Conservation (phyloP, 2,888 invertebrate species). For the Mimachlamys varia region DNA sequence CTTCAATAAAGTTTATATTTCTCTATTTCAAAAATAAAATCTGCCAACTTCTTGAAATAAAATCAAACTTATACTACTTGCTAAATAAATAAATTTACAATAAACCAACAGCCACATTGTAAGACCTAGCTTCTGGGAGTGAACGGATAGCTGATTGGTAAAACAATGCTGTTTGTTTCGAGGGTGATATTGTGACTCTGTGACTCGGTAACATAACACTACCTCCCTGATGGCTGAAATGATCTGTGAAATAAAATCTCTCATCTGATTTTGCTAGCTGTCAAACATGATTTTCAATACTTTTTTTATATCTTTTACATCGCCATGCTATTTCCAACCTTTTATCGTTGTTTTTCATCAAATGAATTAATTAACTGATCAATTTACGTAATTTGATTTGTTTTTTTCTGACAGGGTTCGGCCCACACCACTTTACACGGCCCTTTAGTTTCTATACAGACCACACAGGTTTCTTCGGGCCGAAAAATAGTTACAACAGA, state of each 20-base stretch:
- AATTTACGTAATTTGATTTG: constrained; percentile 23
- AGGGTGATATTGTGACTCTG: background rate
- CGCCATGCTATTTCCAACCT: background rate
- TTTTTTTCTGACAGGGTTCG: background rate
- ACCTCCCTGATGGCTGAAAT: background rate
- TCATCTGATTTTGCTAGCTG: background rate
- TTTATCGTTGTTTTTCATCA: background rate
- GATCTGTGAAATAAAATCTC: background rate
- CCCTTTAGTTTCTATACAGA: background rate
- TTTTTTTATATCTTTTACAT: background rate
- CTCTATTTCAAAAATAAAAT: too few relatives aligned
- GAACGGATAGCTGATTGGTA: background rate
- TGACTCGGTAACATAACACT: background rate
- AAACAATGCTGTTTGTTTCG: background rate
- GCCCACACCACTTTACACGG: background rate
- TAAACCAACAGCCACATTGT: too few relatives aligned
- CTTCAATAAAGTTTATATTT: too few relatives aligned
- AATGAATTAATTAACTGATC: constrained; percentile 4
- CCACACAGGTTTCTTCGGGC: background rate
- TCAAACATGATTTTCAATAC: background rate
- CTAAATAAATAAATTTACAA: too few relatives aligned
- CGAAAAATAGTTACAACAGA: too few relatives aligned
- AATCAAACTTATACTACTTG: too few relatives aligned
- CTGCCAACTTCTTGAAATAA: too few relatives aligned
- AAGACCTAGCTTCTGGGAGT: too few relatives aligned